These are phyloP conservation scores for Xenentodon cancila DNA, from an alignment of 2,797 vertebrate species.

Conservation along the genomic window DNA sequence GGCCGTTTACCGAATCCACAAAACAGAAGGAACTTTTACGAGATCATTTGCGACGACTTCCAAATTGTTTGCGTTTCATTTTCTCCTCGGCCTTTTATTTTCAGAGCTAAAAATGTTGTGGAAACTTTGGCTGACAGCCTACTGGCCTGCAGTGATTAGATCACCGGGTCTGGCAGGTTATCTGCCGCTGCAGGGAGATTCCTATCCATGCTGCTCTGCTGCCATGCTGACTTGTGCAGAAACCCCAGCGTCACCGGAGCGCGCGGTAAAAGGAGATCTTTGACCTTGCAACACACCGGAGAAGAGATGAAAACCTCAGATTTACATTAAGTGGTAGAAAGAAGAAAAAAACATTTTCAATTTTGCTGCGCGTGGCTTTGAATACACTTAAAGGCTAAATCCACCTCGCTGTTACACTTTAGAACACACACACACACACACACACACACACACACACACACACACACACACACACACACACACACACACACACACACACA, in stretches of 20 bases:
- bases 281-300: constrained; percentile 80
- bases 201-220: constrained; percentile 61
- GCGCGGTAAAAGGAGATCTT: constrained; percentile 81
- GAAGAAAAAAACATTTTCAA: constrained; percentile 3
- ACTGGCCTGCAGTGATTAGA: constrained; percentile 56
- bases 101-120: constrained; percentile 27
- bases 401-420: constrained; percentile 20
- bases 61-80: background rate
- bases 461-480: background rate
- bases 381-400: constrained; percentile 32
- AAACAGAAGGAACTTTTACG: background rate
- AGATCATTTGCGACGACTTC: background rate
- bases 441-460: background rate
- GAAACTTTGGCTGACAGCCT: constrained; percentile 49
- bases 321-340: constrained; percentile 47
- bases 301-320: constrained; percentile 54
- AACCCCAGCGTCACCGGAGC: constrained; percentile 70
- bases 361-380: constrained; percentile 36
- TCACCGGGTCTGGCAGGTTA: constrained; percentile 50
- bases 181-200: constrained; percentile 66
- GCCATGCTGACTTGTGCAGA: constrained; percentile 80
- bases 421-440: background rate
- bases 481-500: background rate
- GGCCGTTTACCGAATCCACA: background rate
- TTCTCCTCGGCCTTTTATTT: constrained; percentile 33